A percentile compares a stretch with the other conserved stretches of the same genome.
Conservation (phyloP, 2,888 invertebrate genomes). For the Masnerella sp. region DNA sequence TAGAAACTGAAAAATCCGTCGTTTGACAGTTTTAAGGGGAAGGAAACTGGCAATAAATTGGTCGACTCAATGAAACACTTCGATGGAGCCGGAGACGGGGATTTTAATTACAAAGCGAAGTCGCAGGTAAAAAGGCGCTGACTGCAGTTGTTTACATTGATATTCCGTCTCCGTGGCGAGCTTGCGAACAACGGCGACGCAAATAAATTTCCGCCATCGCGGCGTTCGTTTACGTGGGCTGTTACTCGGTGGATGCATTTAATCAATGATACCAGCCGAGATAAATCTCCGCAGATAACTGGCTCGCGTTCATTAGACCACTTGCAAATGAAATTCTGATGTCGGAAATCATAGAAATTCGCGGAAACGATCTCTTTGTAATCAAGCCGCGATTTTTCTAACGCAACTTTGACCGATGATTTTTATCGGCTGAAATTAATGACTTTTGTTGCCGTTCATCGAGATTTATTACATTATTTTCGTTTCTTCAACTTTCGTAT, state of each 20-base stretch:
- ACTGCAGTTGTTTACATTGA: conserved; percentile 40
- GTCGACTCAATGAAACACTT: conserved; percentile 26
- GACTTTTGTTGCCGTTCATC: conserved; percentile 4
- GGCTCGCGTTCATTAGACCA: conserved; percentile 38
- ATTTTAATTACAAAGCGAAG: conserved; percentile 28
- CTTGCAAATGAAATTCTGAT: conserved; percentile 37
- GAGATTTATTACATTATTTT: conserved; percentile 4
- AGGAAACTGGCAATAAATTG: conserved; percentile 18
- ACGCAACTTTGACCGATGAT: conserved; percentile 10
- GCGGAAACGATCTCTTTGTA: conserved; percentile 22
- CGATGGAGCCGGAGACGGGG: neutral
- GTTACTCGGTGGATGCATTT: conserved; percentile 30
- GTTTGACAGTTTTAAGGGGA: conserved; percentile 9
- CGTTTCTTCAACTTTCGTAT: neutral
- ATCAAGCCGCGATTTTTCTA: conserved; percentile 11
- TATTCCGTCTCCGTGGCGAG: conserved; percentile 9
- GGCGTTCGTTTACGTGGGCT: conserved; percentile 32
- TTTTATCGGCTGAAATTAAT: conserved; percentile 20
- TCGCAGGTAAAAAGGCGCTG: conserved; percentile 2
- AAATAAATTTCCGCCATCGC: conserved; percentile 41
- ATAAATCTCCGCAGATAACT: conserved; percentile 42
- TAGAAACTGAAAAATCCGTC: no score
- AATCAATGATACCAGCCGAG: conserved; percentile 39
- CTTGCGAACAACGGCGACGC: conserved; percentile 35
- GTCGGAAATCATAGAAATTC: conserved; percentile 36